Percentiles rank a stretch among this genome's conserved stretches.
These are phyloP conservation scores for Oostethus manadensis DNA, from an alignment of 2,113 vertebrate species.

Conservation along the genomic window DNA sequence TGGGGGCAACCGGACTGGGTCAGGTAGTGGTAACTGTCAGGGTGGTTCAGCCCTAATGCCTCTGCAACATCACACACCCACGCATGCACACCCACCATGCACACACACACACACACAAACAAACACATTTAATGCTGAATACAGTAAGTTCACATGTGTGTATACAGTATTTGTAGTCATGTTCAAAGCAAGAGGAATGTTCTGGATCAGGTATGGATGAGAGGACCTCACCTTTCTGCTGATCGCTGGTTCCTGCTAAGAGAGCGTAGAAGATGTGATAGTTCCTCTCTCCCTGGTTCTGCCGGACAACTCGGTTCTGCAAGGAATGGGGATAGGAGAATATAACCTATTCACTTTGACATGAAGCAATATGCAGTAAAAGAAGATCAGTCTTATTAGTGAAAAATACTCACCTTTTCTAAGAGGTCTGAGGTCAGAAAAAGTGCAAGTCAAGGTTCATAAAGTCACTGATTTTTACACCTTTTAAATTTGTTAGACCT, in stretches of 20 bases:
- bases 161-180: not conserved
- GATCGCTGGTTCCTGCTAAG: conserved; percentile 82
- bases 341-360: not conserved
- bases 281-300: conserved; percentile 95
- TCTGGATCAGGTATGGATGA: not conserved
- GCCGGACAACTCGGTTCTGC: conserved; percentile 95
- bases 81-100: not conserved
- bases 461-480: conserved; percentile 5
- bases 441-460: conserved; percentile 44
- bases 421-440: conserved; percentile 57
- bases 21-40: conserved; percentile 91
- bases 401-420: conserved; percentile 55
- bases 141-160: too few species aligned
- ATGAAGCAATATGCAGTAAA: not conserved
- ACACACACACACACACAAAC: not conserved
- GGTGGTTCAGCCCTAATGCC: conserved; percentile 80
- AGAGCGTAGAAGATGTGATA: conserved; percentile 98
- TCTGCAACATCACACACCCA: conserved; percentile 65
- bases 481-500: too few species aligned
- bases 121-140: not conserved
- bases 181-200: too few species aligned
- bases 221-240: conserved; percentile 74
- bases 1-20: conserved; percentile 78
- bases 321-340: not conserved
- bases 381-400: not conserved